Base-by-base conservation (phyloP, 2,797 vertebrate genomes). In the Chaunax sp. region DNA sequence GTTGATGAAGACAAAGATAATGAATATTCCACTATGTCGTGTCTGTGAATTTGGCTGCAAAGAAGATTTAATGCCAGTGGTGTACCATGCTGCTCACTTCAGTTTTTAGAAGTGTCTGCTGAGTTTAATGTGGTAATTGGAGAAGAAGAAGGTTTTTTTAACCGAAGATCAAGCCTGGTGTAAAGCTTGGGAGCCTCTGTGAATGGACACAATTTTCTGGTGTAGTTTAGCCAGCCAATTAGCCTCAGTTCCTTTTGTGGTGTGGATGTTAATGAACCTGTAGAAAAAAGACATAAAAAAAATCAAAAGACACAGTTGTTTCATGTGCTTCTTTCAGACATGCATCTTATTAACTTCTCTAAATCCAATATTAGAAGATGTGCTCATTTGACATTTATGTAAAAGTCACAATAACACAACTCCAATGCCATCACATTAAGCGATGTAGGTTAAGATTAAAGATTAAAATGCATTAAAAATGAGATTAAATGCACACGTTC, bases 251-350 rank as follows among this genome's bases (percentile, higher is more conserved):
- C 64, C 69, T 81, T 83, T 76, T 64, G 78, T 72, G 77, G 80
- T 56, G 75, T 69, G 74, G 85, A 87, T 75, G 78, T 82, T 86
- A 80, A 50, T 74, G 82, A 87, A 88, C 90, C 94, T 95, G 85
- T 19, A 26, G 33, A 70, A 50, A 18, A 64, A 72, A 76, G 13
- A 70, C 11, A 25, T 15, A 9, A 3, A 40, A 19, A 41, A 43
- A 59, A 25, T 41, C 14, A 52, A 5, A 41, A 10, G 14, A 22
- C 19, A 12, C 13, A 14, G 3, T 16, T 16, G 35, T 22, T 49
- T 30, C 49, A 38, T 2, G 5, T 41, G 15, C 19, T 2, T 12
- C 23, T 18, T 35, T n/a, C n/a, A n/a, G n/a, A n/a, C n/a, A n/a
- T 41, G 15, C 19, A 3, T 12, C 23, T 18, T 35, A 2, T 10